Percentiles rank a stretch among this genome's conserved stretches.
These are phyloP conservation scores for Mythimna impura DNA, from an alignment of 2,888 invertebrate species.

Conservation along the genomic window DNA sequence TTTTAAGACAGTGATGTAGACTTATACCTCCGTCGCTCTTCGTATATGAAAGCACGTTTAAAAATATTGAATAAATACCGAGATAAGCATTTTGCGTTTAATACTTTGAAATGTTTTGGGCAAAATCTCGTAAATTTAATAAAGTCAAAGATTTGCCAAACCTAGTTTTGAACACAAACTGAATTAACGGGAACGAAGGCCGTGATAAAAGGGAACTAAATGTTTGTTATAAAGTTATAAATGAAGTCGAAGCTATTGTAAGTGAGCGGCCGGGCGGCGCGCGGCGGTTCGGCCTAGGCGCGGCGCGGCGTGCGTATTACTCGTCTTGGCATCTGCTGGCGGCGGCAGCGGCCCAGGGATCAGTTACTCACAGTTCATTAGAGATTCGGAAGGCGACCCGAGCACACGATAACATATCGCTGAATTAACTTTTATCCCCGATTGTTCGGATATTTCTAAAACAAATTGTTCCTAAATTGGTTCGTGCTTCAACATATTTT, in stretches of 20 bases:
- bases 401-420: constrained; percentile 71
- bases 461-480: constrained; percentile 45
- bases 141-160: constrained; percentile 50
- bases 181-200: constrained; percentile 46
- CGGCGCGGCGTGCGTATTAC: constrained; percentile 43
- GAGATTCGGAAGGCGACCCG: constrained; percentile 73
- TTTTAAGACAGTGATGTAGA: constrained; percentile 20
- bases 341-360: constrained; percentile 66
- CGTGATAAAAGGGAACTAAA: constrained; percentile 54
- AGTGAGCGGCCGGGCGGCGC: constrained; percentile 31
- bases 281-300: constrained; percentile 29
- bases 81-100: constrained; percentile 23
- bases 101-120: constrained; percentile 40
- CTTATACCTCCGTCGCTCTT: not conserved
- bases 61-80: constrained; percentile 24
- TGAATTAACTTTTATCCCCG: constrained; percentile 67
- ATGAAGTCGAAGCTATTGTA: constrained; percentile 53
- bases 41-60: constrained; percentile 14
- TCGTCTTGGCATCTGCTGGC: constrained; percentile 68
- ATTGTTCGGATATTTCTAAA: constrained; percentile 57
- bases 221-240: constrained; percentile 56
- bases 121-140: constrained; percentile 41
- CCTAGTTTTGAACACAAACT: constrained; percentile 53
- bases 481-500: constrained; percentile 27
- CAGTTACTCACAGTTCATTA: constrained; percentile 77